Percentiles rank a stretch among this genome's conserved stretches.
These are phyloP conservation scores for Poecilus cupreus DNA, from an alignment of 2,888 invertebrate species.

Conservation along the genomic window DNA sequence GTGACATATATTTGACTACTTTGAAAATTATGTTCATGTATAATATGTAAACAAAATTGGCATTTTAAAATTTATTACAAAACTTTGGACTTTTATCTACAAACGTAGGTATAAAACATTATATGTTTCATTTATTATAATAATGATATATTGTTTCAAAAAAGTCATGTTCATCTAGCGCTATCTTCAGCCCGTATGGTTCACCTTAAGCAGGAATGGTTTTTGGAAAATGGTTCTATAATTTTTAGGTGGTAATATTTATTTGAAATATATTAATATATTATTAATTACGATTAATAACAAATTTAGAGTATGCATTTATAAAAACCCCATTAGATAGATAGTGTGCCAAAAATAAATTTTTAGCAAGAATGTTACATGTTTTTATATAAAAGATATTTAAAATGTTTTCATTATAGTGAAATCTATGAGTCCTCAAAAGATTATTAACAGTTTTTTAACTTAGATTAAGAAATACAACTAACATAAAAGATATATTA, in stretches of 20 bases:
- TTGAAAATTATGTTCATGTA: no score
- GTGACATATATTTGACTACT: no score
- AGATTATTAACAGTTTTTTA: conserved; percentile 30
- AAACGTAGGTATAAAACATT: no score
- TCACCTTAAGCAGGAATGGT: no score
- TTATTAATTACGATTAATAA: conserved; percentile 22
- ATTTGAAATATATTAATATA: conserved; percentile 29
- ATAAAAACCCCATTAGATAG: conserved; percentile 44
- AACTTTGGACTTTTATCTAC: no score
- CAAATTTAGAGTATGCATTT: conserved; percentile 28
- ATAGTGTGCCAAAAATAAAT: conserved; percentile 48
- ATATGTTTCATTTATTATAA: no score
- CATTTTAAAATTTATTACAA: no score
- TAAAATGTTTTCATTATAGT: conserved; percentile 11
- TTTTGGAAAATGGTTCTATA: background rate
- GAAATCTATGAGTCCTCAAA: conserved; percentile 11
- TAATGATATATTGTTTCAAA: no score
- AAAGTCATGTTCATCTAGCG: no score
- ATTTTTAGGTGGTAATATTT: conserved; percentile 35
- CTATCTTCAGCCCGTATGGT: no score
- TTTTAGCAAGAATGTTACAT: conserved; percentile 33
- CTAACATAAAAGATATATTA: background rate
- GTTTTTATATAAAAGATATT: conserved; percentile 42
- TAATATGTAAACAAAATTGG: no score
- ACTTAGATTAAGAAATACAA: conserved; percentile 21